Conservation (phyloP, 2,113 vertebrate genomes). For the Trachemys scripta region DNA sequence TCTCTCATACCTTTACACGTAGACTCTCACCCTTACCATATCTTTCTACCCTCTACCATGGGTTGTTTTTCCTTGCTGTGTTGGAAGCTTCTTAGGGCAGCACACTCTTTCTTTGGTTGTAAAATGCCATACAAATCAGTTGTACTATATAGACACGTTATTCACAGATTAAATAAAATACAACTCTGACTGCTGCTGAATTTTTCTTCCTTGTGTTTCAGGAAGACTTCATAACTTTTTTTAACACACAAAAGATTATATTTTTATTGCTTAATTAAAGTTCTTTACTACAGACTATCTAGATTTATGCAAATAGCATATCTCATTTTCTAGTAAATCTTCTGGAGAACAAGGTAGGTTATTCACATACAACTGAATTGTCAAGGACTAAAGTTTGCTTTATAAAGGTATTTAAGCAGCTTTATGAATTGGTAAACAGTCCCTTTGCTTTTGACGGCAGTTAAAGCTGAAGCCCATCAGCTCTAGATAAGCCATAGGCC, state of each 20-base stretch:
- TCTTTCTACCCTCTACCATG: not conserved
- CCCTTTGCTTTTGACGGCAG: constrained; percentile 27
- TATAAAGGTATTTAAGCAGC: constrained; percentile 14
- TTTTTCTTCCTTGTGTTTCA: not conserved
- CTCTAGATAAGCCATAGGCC: not conserved
- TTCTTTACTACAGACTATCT: not conserved
- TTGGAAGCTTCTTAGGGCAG: not conserved
- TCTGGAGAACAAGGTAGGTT: constrained; percentile 14
- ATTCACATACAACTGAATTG: constrained; percentile 27
- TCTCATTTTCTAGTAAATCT: not conserved
- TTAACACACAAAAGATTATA: not conserved
- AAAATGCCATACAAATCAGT: not conserved
- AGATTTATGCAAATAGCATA: not conserved
- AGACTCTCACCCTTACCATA: not conserved
- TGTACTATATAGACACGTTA: not conserved
- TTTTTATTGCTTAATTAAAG: constrained; percentile 9
- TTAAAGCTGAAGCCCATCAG: constrained; percentile 17
- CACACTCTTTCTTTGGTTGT: not conserved
- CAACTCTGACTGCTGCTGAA: not conserved
- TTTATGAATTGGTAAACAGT: constrained; percentile 36
- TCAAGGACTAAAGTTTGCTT: constrained; percentile 16
- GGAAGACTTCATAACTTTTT: not conserved
- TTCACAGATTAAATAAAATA: not conserved
- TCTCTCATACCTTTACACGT: not conserved
- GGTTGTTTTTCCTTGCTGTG: not conserved